A percentile compares a stretch with the other conserved stretches of the same genome.
Evolutionary conservation across 1,140 invertebrate species (phyloP).

Genomic region (Solen grandis): DNA sequence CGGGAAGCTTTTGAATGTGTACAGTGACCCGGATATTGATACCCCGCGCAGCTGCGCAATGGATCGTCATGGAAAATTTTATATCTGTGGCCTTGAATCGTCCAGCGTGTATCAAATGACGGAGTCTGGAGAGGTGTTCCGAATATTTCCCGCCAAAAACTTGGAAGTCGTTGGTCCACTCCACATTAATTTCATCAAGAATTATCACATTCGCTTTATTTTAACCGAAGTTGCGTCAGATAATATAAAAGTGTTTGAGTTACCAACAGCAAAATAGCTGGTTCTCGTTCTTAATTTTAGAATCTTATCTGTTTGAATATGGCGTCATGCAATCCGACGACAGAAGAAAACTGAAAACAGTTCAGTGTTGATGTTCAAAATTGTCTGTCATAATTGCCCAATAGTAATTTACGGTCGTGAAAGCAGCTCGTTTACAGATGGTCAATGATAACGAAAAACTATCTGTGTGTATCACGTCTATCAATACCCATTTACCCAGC

Average conservation of each 20-base stretch:
- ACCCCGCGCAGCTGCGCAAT: slow-evolving; percentile 34
- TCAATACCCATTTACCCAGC: no score
- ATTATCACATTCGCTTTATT: slow-evolving; percentile 41
- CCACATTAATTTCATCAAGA: slow-evolving; percentile 37
- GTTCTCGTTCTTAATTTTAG: no score
- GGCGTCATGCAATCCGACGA: no score
- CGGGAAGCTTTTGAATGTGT: slow-evolving; percentile 13
- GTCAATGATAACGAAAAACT: no score
- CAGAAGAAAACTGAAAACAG: no score
- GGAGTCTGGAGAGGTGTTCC: slow-evolving; percentile 6
- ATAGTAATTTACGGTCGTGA: no score
- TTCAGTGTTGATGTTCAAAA: no score
- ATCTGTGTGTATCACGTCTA: no score
- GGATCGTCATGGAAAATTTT: slow-evolving; percentile 41
- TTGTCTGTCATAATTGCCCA: no score
- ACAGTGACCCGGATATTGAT: slow-evolving; percentile 42
- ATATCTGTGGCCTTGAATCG: slow-evolving; percentile 43
- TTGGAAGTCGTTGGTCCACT: slow-evolving; percentile 35
- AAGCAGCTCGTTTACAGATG: no score
- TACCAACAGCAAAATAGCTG: slow-evolving; percentile 35
- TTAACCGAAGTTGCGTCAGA: slow-evolving; percentile 41
- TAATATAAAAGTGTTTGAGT: slow-evolving; percentile 27
- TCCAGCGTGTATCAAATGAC: slow-evolving; percentile 40
- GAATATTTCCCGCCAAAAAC: slow-evolving; percentile 37
- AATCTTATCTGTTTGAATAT: no score